phyloP scores from a whole-genome alignment of 2,888 invertebrate genomes.

The Acrobeloides nanus region DNA sequence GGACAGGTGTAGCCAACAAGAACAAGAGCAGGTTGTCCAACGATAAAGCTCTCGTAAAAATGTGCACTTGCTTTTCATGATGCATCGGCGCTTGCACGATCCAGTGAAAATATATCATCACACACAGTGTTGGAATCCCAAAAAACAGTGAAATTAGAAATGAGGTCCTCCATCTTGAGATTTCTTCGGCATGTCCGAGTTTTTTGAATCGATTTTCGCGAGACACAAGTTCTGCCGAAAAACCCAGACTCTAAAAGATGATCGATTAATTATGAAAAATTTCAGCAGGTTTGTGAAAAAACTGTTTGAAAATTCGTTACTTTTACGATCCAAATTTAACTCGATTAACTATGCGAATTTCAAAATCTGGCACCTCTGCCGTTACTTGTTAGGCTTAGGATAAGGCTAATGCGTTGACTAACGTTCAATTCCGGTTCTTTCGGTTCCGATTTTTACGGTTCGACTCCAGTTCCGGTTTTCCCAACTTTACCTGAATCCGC shows the following conservation, averaged over 20 bases:
- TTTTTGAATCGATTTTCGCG: conserved; percentile 52
- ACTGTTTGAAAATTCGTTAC: too few relatives aligned
- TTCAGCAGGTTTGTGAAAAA: too few relatives aligned
- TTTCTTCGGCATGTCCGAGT: conserved; percentile 66
- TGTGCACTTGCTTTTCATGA: conserved; percentile 51
- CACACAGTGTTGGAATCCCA: conserved; percentile 87
- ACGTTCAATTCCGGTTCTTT: too few relatives aligned
- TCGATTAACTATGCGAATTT: too few relatives aligned
- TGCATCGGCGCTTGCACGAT: conserved; percentile 49
- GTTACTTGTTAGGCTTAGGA: too few relatives aligned
- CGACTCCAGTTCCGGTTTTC: too few relatives aligned
- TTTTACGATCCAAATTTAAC: too few relatives aligned
- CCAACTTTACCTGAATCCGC: conserved; percentile 67
- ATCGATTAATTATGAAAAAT: too few relatives aligned
- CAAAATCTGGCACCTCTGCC: too few relatives aligned
- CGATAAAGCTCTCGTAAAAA: conserved; percentile 77
- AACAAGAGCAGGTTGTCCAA: conserved; percentile 89
- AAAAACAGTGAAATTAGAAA: conserved; percentile 86
- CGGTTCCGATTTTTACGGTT: too few relatives aligned
- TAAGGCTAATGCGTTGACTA: too few relatives aligned
- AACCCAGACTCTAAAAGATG: conserved; percentile 68
- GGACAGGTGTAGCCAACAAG: conserved; percentile 85
- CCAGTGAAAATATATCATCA: conserved; percentile 77
- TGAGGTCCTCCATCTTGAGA: conserved; percentile 79
- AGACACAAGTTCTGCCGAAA: conserved; percentile 68